A percentile compares a stretch with the other conserved stretches of the same genome.
Conservation (phyloP, 2,888 invertebrate genomes). For the Eristalis pertinax region DNA sequence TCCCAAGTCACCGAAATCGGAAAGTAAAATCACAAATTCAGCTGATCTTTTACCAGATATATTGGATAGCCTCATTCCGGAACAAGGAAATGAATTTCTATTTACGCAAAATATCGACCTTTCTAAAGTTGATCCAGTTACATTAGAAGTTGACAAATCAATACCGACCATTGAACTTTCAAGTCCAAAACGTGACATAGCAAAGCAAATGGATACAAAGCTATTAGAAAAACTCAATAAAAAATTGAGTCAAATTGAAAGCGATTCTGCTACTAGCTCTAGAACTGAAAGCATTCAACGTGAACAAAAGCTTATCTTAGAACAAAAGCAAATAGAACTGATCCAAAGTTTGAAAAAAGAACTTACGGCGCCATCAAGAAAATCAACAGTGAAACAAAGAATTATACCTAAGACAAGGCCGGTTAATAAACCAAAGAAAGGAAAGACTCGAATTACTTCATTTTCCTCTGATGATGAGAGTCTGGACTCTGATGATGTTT, state of each 20-base stretch:
- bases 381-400: slow-evolving; percentile 85
- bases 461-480: slow-evolving; percentile 90
- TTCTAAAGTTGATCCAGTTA: slow-evolving; percentile 88
- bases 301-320: slow-evolving; percentile 82
- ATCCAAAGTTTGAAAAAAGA: slow-evolving; percentile 84
- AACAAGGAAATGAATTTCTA: slow-evolving; percentile 85
- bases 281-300: slow-evolving; percentile 86
- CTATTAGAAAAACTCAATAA: slow-evolving; percentile 87
- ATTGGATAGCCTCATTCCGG: slow-evolving; percentile 79
- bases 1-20: slow-evolving; percentile 82
- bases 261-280: slow-evolving; percentile 89
- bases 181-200: slow-evolving; percentile 88
- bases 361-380: slow-evolving; percentile 83
- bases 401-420: slow-evolving; percentile 84
- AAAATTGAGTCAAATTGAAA: slow-evolving; percentile 89
- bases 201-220: slow-evolving; percentile 86
- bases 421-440: slow-evolving; percentile 85
- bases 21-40: slow-evolving; percentile 71
- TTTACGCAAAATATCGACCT: slow-evolving; percentile 89
- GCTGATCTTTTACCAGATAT: slow-evolving; percentile 83
- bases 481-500: slow-evolving; percentile 89
- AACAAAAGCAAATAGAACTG: slow-evolving; percentile 83
- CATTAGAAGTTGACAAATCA: slow-evolving; percentile 87
- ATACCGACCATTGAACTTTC: slow-evolving; percentile 84
- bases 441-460: slow-evolving; percentile 88